phyloP scores from a whole-genome alignment of 2,797 vertebrate genomes.

The Sebastes miniatus region DNA sequence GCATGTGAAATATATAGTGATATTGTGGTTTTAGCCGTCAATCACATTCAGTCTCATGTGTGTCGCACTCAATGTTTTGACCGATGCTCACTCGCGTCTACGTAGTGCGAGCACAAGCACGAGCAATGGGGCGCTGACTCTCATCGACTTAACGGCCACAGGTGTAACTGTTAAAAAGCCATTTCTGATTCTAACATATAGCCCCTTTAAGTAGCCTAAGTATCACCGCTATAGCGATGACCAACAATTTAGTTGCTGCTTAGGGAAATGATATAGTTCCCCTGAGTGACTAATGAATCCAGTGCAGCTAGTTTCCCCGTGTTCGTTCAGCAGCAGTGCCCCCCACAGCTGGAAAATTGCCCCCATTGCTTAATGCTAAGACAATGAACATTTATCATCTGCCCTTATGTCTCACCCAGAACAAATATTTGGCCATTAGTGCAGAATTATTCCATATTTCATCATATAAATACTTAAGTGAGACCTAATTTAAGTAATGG shows the following conservation, averaged over 20 bases:
- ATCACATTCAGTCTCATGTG: too few relatives aligned
- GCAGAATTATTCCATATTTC: constrained; percentile 50
- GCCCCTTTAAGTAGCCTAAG: neutral
- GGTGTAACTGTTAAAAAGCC: too few relatives aligned
- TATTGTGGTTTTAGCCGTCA: too few relatives aligned
- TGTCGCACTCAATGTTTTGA: too few relatives aligned
- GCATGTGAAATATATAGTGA: too few relatives aligned
- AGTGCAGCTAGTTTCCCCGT: constrained; percentile 28
- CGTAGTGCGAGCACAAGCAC: too few relatives aligned
- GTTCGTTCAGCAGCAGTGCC: constrained; percentile 33
- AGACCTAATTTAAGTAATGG: constrained; percentile 17
- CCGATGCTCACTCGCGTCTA: too few relatives aligned
- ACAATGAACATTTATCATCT: constrained; percentile 61
- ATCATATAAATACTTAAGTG: constrained; percentile 38
- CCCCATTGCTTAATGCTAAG: constrained; percentile 51
- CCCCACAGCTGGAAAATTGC: constrained; percentile 49
- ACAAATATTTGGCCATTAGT: constrained; percentile 64
- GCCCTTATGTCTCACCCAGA: constrained; percentile 36
- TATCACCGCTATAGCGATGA: neutral
- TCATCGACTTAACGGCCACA: too few relatives aligned
- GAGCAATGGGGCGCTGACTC: too few relatives aligned
- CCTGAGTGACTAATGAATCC: constrained; percentile 48
- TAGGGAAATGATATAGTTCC: constrained; percentile 21
- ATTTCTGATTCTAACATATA: too few relatives aligned
- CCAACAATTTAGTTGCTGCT: constrained; percentile 36